These are phyloP conservation scores for Macrobrachium nipponense DNA, from an alignment of 1,140 invertebrate genomes.

Conservation along the genomic window DNA sequence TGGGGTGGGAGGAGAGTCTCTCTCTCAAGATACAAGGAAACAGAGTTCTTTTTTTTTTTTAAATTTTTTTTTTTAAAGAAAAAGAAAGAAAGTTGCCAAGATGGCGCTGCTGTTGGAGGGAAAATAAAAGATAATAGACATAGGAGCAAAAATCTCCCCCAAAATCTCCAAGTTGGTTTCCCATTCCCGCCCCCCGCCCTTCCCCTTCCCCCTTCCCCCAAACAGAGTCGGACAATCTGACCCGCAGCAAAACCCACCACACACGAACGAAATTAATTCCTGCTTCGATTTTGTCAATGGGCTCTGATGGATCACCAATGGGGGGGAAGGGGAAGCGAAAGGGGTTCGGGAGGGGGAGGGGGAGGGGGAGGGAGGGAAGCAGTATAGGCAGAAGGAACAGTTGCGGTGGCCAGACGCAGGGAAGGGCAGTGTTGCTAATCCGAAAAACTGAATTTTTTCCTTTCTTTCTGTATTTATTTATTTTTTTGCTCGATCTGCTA, in stretches of 20 bases:
- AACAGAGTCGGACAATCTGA: slow-evolving; percentile 44
- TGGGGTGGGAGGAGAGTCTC: too few species aligned
- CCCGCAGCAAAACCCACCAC: slow-evolving; percentile 28
- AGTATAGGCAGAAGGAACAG: not conserved
- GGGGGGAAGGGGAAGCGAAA: not conserved
- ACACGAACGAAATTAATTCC: slow-evolving; percentile 57
- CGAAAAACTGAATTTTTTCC: not conserved
- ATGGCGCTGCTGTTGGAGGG: too few species aligned
- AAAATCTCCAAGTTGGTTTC: too few species aligned
- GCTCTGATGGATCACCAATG: not conserved
- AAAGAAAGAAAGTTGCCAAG: too few species aligned
- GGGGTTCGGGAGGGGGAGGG: not conserved
- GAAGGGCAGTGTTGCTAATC: not conserved
- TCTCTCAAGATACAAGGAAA: too few species aligned
- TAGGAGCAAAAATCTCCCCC: not conserved
- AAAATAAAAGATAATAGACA: too few species aligned
- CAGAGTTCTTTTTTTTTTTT: too few species aligned
- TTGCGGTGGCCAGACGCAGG: too few species aligned
- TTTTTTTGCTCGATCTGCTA: not conserved
- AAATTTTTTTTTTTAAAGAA: too few species aligned
- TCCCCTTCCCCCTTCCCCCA: too few species aligned
- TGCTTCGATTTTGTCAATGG: slow-evolving; percentile 61
- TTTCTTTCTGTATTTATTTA: not conserved
- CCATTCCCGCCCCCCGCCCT: too few species aligned
- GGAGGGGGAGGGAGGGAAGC: not conserved